phyloP scores from a whole-genome alignment of 2,888 invertebrate species.

The Macrophya alboannulata region DNA sequence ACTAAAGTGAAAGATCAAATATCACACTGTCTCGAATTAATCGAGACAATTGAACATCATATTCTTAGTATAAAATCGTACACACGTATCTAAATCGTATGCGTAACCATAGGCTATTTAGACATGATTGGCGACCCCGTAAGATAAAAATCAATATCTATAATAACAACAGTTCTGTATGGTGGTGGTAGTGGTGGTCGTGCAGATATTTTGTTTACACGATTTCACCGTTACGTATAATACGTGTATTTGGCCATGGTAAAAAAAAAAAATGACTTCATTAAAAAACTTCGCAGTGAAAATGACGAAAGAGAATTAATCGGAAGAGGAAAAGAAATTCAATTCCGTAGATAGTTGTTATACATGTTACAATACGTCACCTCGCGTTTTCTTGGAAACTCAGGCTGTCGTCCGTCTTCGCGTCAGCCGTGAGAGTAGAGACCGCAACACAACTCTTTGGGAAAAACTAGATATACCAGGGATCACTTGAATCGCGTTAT shows the following conservation, averaged over 20 bases:
- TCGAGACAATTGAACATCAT: background rate
- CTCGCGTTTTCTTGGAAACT: slow-evolving; percentile 30
- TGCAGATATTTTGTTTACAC: slow-evolving; percentile 38
- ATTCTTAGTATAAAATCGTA: background rate
- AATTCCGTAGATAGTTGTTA: background rate
- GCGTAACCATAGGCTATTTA: slow-evolving; percentile 20
- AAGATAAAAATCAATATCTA: slow-evolving; percentile 68
- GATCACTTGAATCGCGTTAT: slow-evolving; percentile 1
- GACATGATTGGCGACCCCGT: slow-evolving; percentile 52
- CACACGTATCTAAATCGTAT: background rate
- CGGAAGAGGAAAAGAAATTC: background rate
- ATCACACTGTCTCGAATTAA: background rate
- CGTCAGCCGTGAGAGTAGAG: background rate
- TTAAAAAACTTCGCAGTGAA: background rate
- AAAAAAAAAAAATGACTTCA: background rate
- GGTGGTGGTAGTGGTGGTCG: slow-evolving; percentile 9
- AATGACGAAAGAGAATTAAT: background rate
- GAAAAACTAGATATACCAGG: background rate
- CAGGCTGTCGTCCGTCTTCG: slow-evolving; percentile 32
- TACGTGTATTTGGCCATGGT: background rate
- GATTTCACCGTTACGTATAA: slow-evolving; percentile 41
- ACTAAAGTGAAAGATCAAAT: background rate
- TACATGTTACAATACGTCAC: slow-evolving; percentile 10
- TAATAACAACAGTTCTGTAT: slow-evolving; percentile 64
- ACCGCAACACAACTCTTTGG: slow-evolving; percentile 27